Evolutionary conservation across 2,113 vertebrate species (phyloP).

Genomic region (Rattus norvegicus): DNA sequence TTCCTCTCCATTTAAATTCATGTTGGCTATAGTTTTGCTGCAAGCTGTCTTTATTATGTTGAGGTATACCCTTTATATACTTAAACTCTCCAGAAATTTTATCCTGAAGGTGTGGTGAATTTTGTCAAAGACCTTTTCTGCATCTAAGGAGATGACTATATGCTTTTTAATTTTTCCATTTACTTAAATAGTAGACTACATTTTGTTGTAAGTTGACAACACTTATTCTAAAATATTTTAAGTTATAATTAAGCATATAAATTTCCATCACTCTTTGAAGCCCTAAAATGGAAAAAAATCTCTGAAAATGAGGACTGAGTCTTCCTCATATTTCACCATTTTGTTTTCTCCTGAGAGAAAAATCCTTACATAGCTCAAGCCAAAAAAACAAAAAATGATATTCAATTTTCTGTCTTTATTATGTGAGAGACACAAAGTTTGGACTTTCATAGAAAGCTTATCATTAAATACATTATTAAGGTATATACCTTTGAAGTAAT

Average conservation of each 20-base stretch:
- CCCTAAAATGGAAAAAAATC: neutral
- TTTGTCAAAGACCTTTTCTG: neutral
- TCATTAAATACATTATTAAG: neutral
- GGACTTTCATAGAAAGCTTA: neutral
- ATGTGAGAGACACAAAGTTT: neutral
- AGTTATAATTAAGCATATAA: neutral
- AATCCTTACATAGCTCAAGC: neutral
- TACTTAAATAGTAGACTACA: neutral
- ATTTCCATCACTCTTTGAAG: neutral
- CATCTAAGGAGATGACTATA: neutral
- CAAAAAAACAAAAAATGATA: slow-evolving; percentile 16
- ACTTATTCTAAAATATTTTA: neutral
- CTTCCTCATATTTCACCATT: neutral
- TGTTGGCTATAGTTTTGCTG: neutral
- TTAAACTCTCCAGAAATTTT: neutral
- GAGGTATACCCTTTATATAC: neutral
- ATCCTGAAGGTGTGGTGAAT: neutral
- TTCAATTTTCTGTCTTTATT: neutral
- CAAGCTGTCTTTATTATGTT: neutral
- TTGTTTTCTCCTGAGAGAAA: neutral
- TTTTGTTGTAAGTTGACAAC: neutral
- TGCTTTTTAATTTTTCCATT: neutral
- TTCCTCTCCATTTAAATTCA: neutral
- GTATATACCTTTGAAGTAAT: neutral
- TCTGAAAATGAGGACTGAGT: slow-evolving; percentile 5